Percentiles rank a stretch among this genome's conserved stretches.
phyloP scores from a whole-genome alignment of 2,113 vertebrate genomes.

The Stigmatopora nigra region DNA sequence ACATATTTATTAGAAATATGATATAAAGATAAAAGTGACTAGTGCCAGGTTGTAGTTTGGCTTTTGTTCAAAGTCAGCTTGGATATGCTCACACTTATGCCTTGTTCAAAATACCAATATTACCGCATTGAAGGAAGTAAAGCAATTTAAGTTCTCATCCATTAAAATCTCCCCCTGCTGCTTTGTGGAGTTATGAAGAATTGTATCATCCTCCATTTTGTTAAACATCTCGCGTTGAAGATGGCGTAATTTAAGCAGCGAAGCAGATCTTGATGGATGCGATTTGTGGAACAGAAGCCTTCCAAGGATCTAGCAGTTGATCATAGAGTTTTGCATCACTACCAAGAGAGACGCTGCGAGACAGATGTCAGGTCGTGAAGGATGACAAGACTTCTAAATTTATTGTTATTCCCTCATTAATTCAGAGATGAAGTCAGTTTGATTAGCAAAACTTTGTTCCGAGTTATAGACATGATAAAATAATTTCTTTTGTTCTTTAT shows the following conservation, averaged over 20 bases:
- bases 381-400: conserved; percentile 35
- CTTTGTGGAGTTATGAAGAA: conserved; percentile 12
- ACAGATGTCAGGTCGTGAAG: conserved; percentile 44
- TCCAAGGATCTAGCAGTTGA: conserved; percentile 30
- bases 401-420: conserved; percentile 16
- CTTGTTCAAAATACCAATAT: neutral
- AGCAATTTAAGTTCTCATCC: neutral
- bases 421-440: conserved; percentile 18
- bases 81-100: neutral
- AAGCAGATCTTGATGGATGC: conserved; percentile 53
- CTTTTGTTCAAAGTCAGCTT: too few species aligned
- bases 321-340: conserved; percentile 27
- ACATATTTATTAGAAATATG: too few species aligned
- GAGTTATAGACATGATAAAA: conserved; percentile 13
- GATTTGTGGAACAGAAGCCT: conserved; percentile 43
- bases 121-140: neutral
- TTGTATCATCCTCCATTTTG: conserved; percentile 39
- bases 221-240: conserved; percentile 41
- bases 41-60: too few species aligned
- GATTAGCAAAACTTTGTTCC: conserved; percentile 15
- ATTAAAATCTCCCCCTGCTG: neutral
- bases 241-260: conserved; percentile 46
- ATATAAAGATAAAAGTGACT: too few species aligned
- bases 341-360: conserved; percentile 19
- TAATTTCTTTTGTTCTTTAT: neutral